Conservation (phyloP, 1,140 invertebrate genomes). For the Cephus cinctus region DNA sequence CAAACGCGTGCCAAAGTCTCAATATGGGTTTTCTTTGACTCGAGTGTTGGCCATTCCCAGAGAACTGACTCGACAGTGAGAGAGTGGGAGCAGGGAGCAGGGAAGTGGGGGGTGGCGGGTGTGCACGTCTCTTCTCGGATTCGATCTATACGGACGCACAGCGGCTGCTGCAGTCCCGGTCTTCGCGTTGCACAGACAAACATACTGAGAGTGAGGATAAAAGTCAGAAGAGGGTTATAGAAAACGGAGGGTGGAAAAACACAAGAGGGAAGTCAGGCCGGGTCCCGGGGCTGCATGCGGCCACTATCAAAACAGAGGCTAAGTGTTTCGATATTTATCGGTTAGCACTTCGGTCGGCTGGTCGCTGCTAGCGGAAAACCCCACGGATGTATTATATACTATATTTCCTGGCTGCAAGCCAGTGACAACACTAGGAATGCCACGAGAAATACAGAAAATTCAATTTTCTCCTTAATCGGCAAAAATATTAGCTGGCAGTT, state of each 20-base stretch:
- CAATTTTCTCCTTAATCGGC: slow-evolving; percentile 46
- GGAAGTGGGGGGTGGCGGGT: too few relatives aligned
- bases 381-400: slow-evolving; percentile 4
- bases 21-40: too few relatives aligned
- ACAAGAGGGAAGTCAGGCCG: background rate
- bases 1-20: too few relatives aligned
- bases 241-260: slow-evolving; percentile 10
- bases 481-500: slow-evolving; percentile 49
- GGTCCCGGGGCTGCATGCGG: background rate
- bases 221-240: background rate
- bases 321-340: slow-evolving; percentile 54
- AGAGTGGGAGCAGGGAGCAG: too few relatives aligned
- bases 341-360: slow-evolving; percentile 30
- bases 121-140: too few relatives aligned
- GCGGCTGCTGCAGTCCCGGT: too few relatives aligned
- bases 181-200: too few relatives aligned
- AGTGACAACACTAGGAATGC: slow-evolving; percentile 33
- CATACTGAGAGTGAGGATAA: too few relatives aligned
- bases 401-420: slow-evolving; percentile 45
- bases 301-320: slow-evolving; percentile 41
- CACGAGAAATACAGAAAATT: slow-evolving; percentile 23
- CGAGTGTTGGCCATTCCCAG: background rate
- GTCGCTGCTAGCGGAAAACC: background rate
- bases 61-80: too few relatives aligned
- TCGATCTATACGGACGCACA: too few relatives aligned